Base-by-base conservation (phyloP, 35 echinoderm and acorn worm species). In the Heliocidaris erythrogramma region DNA sequence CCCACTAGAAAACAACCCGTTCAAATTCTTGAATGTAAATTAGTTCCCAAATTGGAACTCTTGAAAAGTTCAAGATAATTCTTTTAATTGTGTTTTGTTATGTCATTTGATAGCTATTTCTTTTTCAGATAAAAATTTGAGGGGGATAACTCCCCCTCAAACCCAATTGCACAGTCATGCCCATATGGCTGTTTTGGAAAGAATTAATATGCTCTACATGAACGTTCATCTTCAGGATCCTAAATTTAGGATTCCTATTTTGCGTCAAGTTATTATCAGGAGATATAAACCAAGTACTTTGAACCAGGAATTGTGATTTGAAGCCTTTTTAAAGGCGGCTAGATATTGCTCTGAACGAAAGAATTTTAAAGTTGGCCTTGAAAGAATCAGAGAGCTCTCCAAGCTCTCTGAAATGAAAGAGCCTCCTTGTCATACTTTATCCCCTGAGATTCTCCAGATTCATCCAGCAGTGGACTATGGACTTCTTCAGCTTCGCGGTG, bases 21-120 rank as follows among this genome's bases (percentile, higher is more conserved):
- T 92, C 91, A 92, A 92, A 92, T 92, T 92, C 91, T 59, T 92
- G 48, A 89, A 89, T 89, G 29, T 47, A 92, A 92, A 92, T 89
- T 30, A 92, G 91, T 92, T 92, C 91, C 91, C 91, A 92, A 92
- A 92, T 52, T 92, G 91, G 91, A 92, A 59, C 91, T 92, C 48
- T 56, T 89, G 31, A 47, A 32, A 89, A 89, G 31, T 89, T 89
- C 87, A 89, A 89, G 87, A 89, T 89, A 78, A 78, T 89, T 89
- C 87, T 42, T 89, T 32, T 48, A 89, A 89, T 17, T 89, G 87
- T 89, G 31, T 89, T 47, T 89, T 47, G 87, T 48, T 92, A 59
- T 92, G 49, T 92, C 30, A 49, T 49, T 92, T 92, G 91, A 92
- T 92, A 52, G 47, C 91, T 18, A 92, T 92, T 92, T 92, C 91